Base-by-base conservation (phyloP, 1,140 invertebrate genomes). In the Orchesella cincta region DNA sequence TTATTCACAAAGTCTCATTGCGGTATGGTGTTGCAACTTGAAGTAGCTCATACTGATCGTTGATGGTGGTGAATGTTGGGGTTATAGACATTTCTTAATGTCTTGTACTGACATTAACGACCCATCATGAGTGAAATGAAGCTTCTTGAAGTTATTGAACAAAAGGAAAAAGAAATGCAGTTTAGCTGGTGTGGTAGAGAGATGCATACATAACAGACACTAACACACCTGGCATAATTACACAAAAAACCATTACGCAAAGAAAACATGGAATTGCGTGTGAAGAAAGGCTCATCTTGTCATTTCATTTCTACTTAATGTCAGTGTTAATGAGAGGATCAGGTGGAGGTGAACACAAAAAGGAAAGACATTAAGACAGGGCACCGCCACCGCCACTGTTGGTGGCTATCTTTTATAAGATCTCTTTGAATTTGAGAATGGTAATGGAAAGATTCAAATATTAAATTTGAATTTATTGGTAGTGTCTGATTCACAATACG, bases 321-420 rank as follows among this genome's bases (percentile, higher is more conserved):
- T 67, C 62, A 67, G 62, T 67, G 62, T 67, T 67, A 67, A 67
- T 67, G 62, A 67, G 62, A 67, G 62, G 62, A 67, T 67, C 62
- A 67, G 28, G 62, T 31, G 62, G 23, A 67, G 62, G 2, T 31
- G 62, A 26, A 67, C 26, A 67, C 29, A 67, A 67, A 33, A 20
- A 67, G 62, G 28, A 29, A 67, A 67, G 62, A 29, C 31, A 67
- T 67, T 67, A 67, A 67, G 62, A 67, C 62, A 67, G 33, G 62
- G 31, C 26, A 67, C 28, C 26, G 33, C 62, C 31, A 31, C 62
- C 31, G 62, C 8, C 62, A 33, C n/a, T 67, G 26, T 67, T 67
- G 26, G 62, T 29, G 31, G 26, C 31, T 67, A 31, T 67, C 31
- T 8, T 67, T 31, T 33, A 29, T 31, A 12, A n/a, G n/a, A n/a